Percentiles rank a stretch among this genome's conserved stretches.
phyloP scores from a whole-genome alignment of 2,113 vertebrate species.

The Thamnophis sirtalis region DNA sequence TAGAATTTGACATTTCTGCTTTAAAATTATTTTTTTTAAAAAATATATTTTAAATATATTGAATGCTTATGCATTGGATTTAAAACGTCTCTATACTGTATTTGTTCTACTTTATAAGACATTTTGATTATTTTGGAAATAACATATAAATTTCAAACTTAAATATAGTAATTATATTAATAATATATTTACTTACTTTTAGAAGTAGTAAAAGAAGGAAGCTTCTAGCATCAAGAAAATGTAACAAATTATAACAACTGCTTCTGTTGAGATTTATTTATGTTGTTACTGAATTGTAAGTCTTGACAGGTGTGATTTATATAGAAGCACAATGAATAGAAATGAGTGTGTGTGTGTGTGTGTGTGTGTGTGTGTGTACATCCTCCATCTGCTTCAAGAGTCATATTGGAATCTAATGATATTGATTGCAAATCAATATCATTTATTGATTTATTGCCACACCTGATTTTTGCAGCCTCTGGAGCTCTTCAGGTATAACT shows the following conservation, averaged over 20 bases:
- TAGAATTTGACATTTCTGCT: neutral
- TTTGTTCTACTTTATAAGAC: neutral
- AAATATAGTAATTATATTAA: neutral
- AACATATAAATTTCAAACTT: neutral
- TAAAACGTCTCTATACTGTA: neutral
- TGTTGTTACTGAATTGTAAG: neutral
- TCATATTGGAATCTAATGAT: neutral
- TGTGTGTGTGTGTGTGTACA: neutral
- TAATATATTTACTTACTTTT: neutral
- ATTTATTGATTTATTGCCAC: neutral
- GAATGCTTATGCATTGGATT: neutral
- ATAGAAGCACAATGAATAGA: neutral
- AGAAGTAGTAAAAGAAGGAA: neutral
- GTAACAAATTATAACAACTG: neutral
- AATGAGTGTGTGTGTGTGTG: neutral
- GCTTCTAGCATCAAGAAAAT: neutral
- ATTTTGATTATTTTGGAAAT: neutral
- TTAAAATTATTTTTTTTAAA: neutral
- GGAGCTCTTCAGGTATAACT: neutral
- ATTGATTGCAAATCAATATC: neutral
- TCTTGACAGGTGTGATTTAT: neutral
- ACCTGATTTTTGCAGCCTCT: neutral
- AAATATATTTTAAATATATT: neutral
- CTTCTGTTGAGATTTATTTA: neutral
- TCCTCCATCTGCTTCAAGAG: neutral